Evolutionary conservation across 2,797 vertebrate species (phyloP).

Genomic region (Danionella dracula): DNA sequence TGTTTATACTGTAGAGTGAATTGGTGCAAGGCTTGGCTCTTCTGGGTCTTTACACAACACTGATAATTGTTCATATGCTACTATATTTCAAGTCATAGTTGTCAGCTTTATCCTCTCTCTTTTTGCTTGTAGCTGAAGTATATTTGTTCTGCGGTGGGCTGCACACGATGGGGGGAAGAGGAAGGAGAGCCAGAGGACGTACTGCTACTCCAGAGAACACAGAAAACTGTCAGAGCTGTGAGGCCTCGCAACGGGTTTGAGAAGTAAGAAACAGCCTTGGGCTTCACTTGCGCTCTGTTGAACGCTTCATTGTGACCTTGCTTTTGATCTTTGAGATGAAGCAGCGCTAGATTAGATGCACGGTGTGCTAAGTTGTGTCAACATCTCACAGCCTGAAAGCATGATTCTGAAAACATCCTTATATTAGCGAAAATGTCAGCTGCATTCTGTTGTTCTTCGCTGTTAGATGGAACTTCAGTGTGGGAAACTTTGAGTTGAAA

Average conservation of each 20-base stretch:
- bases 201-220: slow-evolving; percentile 87
- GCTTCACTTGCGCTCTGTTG: neutral
- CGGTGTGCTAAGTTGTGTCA: neutral
- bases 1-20: no score
- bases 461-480: slow-evolving; percentile 97
- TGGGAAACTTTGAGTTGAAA: slow-evolving; percentile 94
- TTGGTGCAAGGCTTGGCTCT: no score
- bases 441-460: neutral
- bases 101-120: neutral
- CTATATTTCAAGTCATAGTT: slow-evolving; percentile 5
- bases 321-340: slow-evolving; percentile 3
- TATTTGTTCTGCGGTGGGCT: slow-evolving; percentile 92
- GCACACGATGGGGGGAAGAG: slow-evolving; percentile 84
- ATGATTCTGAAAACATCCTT: neutral
- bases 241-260: slow-evolving; percentile 89
- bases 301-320: slow-evolving; percentile 7
- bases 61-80: neutral
- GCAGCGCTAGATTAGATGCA: neutral
- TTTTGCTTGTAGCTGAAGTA: slow-evolving; percentile 78
- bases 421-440: neutral
- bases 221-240: slow-evolving; percentile 94
- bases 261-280: slow-evolving; percentile 72
- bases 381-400: neutral
- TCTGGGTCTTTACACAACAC: neutral
- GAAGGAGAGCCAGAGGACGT: slow-evolving; percentile 83